phyloP scores from a whole-genome alignment of 2,113 vertebrate species.

The Aptenodytes patagonicus region DNA sequence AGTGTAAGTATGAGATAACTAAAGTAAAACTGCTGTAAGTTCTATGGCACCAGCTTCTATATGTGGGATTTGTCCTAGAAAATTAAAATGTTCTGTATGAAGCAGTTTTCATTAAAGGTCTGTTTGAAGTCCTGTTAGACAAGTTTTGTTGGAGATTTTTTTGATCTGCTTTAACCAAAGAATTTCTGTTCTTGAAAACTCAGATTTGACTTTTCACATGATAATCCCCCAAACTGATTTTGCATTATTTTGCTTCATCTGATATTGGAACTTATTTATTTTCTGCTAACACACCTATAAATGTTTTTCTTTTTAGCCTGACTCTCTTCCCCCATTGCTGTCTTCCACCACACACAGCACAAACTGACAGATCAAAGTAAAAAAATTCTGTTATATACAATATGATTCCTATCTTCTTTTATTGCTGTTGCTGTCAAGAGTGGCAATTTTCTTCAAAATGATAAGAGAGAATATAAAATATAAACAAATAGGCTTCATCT shows the following conservation, averaged over 20 bases:
- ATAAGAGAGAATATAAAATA: neutral
- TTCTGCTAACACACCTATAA: neutral
- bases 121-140: neutral
- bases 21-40: neutral
- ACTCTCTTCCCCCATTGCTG: neutral
- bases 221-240: neutral
- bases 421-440: neutral
- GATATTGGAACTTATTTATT: neutral
- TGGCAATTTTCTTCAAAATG: neutral
- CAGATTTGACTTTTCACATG: neutral
- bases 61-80: neutral
- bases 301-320: neutral
- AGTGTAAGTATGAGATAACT: neutral
- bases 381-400: neutral
- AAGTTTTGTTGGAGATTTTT: neutral
- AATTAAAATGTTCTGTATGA: neutral
- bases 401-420: neutral
- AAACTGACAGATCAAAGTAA: neutral
- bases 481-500: neutral
- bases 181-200: neutral
- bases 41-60: neutral
- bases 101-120: neutral
- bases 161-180: neutral
- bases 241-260: neutral
- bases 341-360: neutral